Conservation (phyloP, 1,140 invertebrate species). For the Calephelis virginiensis region DNA sequence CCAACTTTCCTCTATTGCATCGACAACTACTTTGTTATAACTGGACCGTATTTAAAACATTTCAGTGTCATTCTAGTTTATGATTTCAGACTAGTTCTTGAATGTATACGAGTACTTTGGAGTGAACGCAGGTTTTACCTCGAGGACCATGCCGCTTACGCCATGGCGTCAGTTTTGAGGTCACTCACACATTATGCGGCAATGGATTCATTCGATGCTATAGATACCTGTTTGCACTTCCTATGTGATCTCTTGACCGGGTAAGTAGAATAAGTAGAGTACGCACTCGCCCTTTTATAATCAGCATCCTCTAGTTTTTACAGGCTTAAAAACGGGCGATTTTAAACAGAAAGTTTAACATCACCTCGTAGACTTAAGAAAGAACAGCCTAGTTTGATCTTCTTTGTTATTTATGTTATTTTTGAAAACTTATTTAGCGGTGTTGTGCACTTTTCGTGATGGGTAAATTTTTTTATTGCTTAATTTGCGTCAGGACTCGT, state of each 20-base stretch:
- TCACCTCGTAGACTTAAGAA: too few relatives aligned
- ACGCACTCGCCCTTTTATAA: too few relatives aligned
- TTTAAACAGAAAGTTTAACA: too few relatives aligned
- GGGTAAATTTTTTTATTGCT: too few relatives aligned
- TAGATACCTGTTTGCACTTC: constrained; percentile 57
- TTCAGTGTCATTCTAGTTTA: constrained; percentile 4
- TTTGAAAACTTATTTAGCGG: not conserved
- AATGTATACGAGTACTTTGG: constrained; percentile 58
- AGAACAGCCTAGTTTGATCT: too few relatives aligned
- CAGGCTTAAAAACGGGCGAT: too few relatives aligned
- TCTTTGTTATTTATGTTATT: not conserved
- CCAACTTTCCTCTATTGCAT: too few relatives aligned
- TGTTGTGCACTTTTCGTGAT: too few relatives aligned
- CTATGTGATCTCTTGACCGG: constrained; percentile 60
- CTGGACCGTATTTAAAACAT: too few relatives aligned
- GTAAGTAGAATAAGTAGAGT: constrained; percentile 32
- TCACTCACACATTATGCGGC: constrained; percentile 49
- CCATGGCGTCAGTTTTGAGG: constrained; percentile 50
- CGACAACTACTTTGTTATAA: not conserved
- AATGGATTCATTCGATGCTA: constrained; percentile 38
- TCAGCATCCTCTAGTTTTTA: too few relatives aligned
- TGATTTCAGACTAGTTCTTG: constrained; percentile 41
- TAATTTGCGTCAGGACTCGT: too few relatives aligned
- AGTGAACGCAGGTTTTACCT: constrained; percentile 46
- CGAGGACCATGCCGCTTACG: constrained; percentile 56